These are phyloP conservation scores for Smittia sp. DNA, from an alignment of 2,888 invertebrate genomes.

Conservation along the genomic window DNA sequence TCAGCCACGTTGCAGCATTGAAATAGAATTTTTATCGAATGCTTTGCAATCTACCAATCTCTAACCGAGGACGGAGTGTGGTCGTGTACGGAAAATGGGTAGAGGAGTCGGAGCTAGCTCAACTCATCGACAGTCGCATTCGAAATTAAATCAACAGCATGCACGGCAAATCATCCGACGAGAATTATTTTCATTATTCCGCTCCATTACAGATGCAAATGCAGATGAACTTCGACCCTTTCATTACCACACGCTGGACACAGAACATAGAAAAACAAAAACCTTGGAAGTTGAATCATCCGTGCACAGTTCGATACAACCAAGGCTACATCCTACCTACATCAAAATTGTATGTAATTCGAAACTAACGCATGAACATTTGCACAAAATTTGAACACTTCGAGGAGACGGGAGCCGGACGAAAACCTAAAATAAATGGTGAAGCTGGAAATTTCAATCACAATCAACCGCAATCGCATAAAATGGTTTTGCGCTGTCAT, in stretches of 20 bases:
- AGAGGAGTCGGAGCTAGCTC: neutral
- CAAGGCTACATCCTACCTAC: no score
- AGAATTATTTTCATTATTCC: no score
- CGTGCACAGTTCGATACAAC: no score
- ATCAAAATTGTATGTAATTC: neutral
- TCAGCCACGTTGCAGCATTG: neutral
- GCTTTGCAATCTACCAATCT: neutral
- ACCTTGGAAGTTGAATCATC: no score
- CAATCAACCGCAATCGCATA: neutral
- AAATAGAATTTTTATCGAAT: neutral
- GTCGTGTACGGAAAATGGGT: no score
- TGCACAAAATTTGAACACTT: neutral
- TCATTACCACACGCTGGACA: no score
- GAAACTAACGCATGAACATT: neutral
- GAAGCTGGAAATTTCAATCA: neutral
- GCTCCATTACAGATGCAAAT: no score
- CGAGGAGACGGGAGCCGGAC: no score
- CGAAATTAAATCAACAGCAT: conserved; percentile 15
- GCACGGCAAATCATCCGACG: neutral
- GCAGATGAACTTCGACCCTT: no score
- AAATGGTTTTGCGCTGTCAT: neutral
- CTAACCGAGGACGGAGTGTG: no score
- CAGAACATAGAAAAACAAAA: no score
- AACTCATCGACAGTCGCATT: neutral
- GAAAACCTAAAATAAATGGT: neutral